Evolutionary conservation across 2,113 vertebrate genomes (phyloP), one percentile per base, ranked within the genome.

Genomic region (Nicator chloris): DNA sequence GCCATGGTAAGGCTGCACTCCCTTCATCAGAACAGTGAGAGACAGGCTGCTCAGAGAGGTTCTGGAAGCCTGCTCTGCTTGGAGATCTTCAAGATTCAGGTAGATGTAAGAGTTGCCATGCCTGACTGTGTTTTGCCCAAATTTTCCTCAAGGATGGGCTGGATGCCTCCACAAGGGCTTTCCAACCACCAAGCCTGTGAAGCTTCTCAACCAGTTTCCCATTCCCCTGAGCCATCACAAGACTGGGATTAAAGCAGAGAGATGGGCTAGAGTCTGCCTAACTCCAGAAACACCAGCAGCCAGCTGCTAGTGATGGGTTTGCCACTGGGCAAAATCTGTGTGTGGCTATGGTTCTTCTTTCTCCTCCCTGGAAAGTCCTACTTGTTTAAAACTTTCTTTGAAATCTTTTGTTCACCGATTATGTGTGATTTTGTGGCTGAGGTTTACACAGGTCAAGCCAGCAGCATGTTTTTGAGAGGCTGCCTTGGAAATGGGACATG

Each of bases 361-460:
- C 33, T 82, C 26, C 16, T 75, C 45, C 44, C 13, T 76, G 13
- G 18, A 39, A 15, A 76, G n/a, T 9, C 44, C 49, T 65, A 16
- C n/a, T 56, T 30, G 5, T 59, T 80, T 64, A 91, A 95, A 45
- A 9, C 35, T 47, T 31, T n/a, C 19, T 80, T 54, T 40, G 47
- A 82, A 70, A 61, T 42, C 5, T 42, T 16, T 42, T 50, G 10
- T 51, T 56, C 3, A 4, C n/a, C 0, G 0, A 14, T n/a, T 13
- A 44, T 2, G 0, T 53, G n/a, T 66, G 45, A 61, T 64, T 76
- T 72, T 57, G 28, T 50, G 40, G 22, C 64, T 65, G 60, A 81
- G 19, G 14, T 66, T 82, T 78, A 45, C 37, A 57, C 15, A 42
- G 28, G 8, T 39, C 26, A 37, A 57, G 54, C 24, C n/a, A 81